phyloP scores from a whole-genome alignment of 1,140 invertebrate species.

The Monochamus saltuarius region DNA sequence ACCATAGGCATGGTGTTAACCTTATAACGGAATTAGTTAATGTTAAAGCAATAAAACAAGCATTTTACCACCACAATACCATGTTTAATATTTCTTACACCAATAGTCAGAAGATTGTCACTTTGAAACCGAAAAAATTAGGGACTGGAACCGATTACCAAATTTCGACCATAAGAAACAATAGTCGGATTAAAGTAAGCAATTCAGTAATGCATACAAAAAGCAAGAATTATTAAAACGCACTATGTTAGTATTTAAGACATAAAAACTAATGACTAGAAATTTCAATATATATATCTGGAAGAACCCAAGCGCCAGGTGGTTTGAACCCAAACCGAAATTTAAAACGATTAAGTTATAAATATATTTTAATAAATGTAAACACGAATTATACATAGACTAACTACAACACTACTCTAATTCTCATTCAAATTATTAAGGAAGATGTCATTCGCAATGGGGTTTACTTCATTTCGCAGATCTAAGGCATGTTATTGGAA shows the following conservation, averaged over 20 bases:
- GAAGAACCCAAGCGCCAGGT: slow-evolving; percentile 43
- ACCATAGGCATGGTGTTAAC: too few relatives aligned
- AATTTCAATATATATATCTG: slow-evolving; percentile 17
- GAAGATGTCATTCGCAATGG: too few relatives aligned
- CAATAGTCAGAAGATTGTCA: slow-evolving; percentile 31
- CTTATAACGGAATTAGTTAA: too few relatives aligned
- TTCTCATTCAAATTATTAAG: too few relatives aligned
- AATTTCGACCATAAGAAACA: slow-evolving; percentile 18
- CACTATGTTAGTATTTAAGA: background rate
- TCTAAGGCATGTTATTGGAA: too few relatives aligned
- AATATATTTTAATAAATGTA: too few relatives aligned
- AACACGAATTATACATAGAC: too few relatives aligned
- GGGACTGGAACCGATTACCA: slow-evolving; percentile 47
- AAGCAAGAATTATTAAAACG: slow-evolving; percentile 19
- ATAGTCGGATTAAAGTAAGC: slow-evolving; percentile 12
- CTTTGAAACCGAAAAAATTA: slow-evolving; percentile 30
- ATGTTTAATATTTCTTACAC: background rate
- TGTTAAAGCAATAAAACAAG: too few relatives aligned
- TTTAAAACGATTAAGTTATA: background rate
- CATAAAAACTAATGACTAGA: slow-evolving; percentile 1
- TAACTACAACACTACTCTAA: too few relatives aligned
- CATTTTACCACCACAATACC: too few relatives aligned
- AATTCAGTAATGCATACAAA: slow-evolving; percentile 9
- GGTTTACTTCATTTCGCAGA: too few relatives aligned
- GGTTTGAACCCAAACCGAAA: slow-evolving; percentile 50